phyloP scores from a whole-genome alignment of 2,113 vertebrate genomes.

The Lagopus muta region DNA sequence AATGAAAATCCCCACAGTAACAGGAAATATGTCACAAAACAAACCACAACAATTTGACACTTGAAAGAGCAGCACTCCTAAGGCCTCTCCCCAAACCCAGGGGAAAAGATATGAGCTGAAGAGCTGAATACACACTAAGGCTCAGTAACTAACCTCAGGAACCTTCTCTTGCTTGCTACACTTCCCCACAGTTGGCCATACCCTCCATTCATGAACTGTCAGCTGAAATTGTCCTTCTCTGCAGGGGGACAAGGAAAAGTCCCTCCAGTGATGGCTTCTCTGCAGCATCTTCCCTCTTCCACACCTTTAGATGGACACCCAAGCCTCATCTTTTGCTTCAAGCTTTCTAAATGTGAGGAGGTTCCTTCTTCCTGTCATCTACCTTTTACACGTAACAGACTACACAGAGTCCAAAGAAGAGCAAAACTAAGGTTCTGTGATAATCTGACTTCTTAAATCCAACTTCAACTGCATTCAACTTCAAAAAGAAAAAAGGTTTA shows the following conservation, averaged over 20 bases:
- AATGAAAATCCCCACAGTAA: neutral
- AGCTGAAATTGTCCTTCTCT: neutral
- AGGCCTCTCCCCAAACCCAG: neutral
- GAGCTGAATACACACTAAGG: neutral
- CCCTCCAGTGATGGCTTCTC: neutral
- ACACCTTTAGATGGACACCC: neutral
- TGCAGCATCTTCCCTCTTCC: neutral
- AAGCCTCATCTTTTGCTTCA: neutral
- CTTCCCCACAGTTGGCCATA: neutral
- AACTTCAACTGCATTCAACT: neutral
- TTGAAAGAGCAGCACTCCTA: neutral
- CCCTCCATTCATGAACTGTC: neutral
- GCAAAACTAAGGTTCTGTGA: neutral
- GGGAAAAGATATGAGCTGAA: neutral
- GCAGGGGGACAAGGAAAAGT: constrained; percentile 1
- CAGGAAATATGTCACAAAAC: accelerated
- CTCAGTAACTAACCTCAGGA: neutral
- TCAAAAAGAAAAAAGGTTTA: neutral
- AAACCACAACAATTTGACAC: accelerated
- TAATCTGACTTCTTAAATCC: neutral
- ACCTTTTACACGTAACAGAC: neutral
- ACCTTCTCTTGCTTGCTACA: neutral
- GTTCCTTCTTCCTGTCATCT: too few species aligned
- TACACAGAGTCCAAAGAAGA: neutral
- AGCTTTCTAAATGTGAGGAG: neutral